phyloP scores from a whole-genome alignment of 2,113 vertebrate species.

The Sminthopsis crassicaudata region DNA sequence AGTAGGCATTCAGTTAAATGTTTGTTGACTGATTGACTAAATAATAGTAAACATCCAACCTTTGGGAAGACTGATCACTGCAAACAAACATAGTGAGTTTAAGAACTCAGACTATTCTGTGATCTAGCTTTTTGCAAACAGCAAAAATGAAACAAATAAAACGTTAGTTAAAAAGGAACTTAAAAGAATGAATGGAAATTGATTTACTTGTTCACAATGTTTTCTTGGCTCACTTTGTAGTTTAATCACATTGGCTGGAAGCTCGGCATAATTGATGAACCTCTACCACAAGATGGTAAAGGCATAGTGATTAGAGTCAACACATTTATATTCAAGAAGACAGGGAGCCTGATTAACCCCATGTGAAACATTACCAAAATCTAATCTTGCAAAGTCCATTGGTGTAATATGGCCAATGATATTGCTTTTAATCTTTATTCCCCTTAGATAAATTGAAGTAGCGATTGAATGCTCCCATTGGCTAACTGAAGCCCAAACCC shows the following conservation, averaged over 20 bases:
- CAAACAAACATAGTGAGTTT: background rate
- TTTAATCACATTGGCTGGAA: background rate
- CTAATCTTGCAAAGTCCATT: conserved; percentile 3
- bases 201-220: conserved; percentile 27
- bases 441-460: conserved; percentile 2
- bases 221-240: conserved; percentile 13
- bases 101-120: background rate
- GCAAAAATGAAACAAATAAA: conserved; percentile 26
- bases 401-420: conserved; percentile 19
- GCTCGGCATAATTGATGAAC: background rate
- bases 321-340: background rate
- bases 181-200: conserved; percentile 25
- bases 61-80: background rate
- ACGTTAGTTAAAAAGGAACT: background rate
- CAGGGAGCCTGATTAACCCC: background rate
- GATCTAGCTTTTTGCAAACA: background rate
- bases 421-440: conserved; percentile 35
- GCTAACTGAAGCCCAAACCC: conserved; percentile 44
- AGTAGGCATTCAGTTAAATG: background rate
- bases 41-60: background rate
- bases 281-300: background rate
- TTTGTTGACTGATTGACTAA: background rate
- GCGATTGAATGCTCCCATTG: background rate
- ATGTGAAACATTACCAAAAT: background rate
- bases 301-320: background rate